Conservation (phyloP, 2,888 invertebrate species). For the Drosophila yooni region DNA sequence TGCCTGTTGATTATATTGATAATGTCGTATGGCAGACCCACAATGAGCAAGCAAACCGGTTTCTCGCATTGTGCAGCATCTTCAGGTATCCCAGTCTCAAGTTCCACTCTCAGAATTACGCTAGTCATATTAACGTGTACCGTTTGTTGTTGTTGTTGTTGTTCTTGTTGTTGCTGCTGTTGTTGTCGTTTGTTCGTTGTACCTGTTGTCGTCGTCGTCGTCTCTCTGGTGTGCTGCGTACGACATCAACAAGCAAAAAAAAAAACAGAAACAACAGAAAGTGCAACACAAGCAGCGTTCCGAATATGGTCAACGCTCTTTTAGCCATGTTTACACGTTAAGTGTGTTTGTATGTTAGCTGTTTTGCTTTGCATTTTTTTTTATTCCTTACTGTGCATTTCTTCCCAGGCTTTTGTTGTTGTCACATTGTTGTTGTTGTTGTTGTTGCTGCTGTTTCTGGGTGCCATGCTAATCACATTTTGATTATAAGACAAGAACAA, state of each 20-base stretch:
- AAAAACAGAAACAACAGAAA: conserved; percentile 43
- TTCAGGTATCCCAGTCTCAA: conserved; percentile 30
- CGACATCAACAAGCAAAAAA: conserved; percentile 34
- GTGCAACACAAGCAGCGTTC: conserved; percentile 49
- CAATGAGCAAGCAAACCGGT: conserved; percentile 58
- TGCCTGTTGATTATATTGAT: conserved; percentile 77
- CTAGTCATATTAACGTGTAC: conserved; percentile 80
- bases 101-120: conserved; percentile 60
- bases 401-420: conserved; percentile 61
- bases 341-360: conserved; percentile 79
- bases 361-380: conserved; percentile 32
- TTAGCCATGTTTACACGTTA: conserved; percentile 80
- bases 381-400: conserved; percentile 41
- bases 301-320: conserved; percentile 80
- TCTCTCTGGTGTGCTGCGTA: conserved; percentile 59
- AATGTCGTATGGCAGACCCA: conserved; percentile 68
- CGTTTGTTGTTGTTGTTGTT: conserved; percentile 52
- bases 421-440: conserved; percentile 33
- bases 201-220: conserved; percentile 58
- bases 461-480: conserved; percentile 77
- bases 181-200: conserved; percentile 49
- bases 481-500: conserved; percentile 67
- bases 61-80: conserved; percentile 53
- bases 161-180: conserved; percentile 36
- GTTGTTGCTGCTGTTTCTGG: conserved; percentile 36